phyloP scores from a whole-genome alignment of 2,888 invertebrate species.

The Eilema griseolum region DNA sequence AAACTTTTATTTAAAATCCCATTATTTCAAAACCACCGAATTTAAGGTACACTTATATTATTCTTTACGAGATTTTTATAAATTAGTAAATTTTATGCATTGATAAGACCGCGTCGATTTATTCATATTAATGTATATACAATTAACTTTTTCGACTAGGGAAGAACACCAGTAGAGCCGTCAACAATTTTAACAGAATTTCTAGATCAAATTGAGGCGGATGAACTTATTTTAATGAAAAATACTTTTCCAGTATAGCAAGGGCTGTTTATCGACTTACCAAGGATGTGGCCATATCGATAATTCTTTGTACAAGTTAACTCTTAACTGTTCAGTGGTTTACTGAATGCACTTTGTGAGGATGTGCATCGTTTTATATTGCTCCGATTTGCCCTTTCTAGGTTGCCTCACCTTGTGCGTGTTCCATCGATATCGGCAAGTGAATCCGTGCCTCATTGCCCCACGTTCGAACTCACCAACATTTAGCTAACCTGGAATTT shows the following conservation, averaged over 20 bases:
- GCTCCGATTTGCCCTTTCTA: constrained; percentile 84
- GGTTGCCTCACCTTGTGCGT: constrained; percentile 85
- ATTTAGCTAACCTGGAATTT: constrained; percentile 58
- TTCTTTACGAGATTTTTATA: too few species aligned
- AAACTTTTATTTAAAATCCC: too few species aligned
- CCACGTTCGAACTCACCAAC: constrained; percentile 62
- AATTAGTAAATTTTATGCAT: too few species aligned
- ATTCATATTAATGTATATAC: too few species aligned
- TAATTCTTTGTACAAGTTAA: constrained; percentile 60
- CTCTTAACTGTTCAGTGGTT: constrained; percentile 70
- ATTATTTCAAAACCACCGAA: too few species aligned
- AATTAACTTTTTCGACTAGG: too few species aligned
- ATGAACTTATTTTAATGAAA: neutral
- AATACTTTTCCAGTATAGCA: neutral
- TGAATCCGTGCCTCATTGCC: constrained; percentile 65
- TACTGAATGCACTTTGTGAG: constrained; percentile 78
- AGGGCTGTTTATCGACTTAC: constrained; percentile 63
- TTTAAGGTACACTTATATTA: too few species aligned
- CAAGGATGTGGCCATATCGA: constrained; percentile 70
- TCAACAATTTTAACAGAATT: too few species aligned
- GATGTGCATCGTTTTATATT: constrained; percentile 85
- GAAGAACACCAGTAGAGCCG: too few species aligned
- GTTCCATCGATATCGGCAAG: constrained; percentile 66
- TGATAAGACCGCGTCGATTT: too few species aligned
- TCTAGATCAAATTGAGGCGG: too few species aligned